These are phyloP conservation scores for Lycaena phlaeas DNA, from an alignment of 2,888 invertebrate species.

Conservation along the genomic window DNA sequence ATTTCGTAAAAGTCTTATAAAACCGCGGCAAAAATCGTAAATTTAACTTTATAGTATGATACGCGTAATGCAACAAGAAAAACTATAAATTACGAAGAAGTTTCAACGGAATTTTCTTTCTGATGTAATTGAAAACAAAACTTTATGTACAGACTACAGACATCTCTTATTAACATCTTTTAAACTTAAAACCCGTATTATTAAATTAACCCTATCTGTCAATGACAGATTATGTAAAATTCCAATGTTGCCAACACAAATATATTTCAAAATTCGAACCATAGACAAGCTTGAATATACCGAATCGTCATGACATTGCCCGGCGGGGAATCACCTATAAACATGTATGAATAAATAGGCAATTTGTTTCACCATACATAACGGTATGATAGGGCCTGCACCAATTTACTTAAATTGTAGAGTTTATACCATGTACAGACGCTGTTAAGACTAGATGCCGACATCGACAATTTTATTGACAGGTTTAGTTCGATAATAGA, in stretches of 20 bases:
- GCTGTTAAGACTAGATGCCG: neutral
- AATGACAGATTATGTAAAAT: too few species aligned
- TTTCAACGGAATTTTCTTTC: too few species aligned
- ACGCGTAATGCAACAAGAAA: too few species aligned
- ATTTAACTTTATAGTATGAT: too few species aligned
- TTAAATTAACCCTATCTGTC: too few species aligned
- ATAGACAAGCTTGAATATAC: neutral
- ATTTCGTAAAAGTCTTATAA: too few species aligned
- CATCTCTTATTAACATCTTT: too few species aligned
- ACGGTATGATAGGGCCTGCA: slow-evolving; percentile 23
- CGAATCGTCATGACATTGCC: slow-evolving; percentile 48
- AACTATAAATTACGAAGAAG: too few species aligned
- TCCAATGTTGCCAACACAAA: neutral
- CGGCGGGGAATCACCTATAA: slow-evolving; percentile 45
- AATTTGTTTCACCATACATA: slow-evolving; percentile 21
- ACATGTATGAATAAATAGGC: slow-evolving; percentile 56
- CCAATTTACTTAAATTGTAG: slow-evolving; percentile 39
- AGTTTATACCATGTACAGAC: neutral
- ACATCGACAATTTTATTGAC: slow-evolving; percentile 14
- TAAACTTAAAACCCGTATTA: too few species aligned
- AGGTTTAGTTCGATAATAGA: slow-evolving; percentile 18
- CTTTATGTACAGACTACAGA: too few species aligned
- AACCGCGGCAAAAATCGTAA: too few species aligned
- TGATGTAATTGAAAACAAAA: too few species aligned
- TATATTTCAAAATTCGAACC: neutral